A percentile compares a stretch with the other conserved stretches of the same genome.
phyloP scores from a whole-genome alignment of 37 sponge, comb jelly and placozoan species.

The Crambe crambe region DNA sequence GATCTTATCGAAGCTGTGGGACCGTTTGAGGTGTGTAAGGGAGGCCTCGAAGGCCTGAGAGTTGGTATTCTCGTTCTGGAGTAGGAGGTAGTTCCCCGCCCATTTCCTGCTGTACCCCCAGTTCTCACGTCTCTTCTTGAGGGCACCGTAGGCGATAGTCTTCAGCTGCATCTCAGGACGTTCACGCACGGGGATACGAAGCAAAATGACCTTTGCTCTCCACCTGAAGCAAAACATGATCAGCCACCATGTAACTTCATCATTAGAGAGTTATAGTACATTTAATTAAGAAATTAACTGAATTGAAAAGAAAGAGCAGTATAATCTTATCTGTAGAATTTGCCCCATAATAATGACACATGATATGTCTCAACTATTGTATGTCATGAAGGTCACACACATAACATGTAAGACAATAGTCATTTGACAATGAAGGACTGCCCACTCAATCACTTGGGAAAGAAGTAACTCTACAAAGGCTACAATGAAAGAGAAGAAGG shows the following conservation, averaged over 20 bases:
- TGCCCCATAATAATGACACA: too few species aligned
- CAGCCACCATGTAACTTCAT: too few species aligned
- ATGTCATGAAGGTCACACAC: too few species aligned
- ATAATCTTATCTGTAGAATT: neutral
- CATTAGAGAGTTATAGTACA: too few species aligned
- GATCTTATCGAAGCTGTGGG: conserved; percentile 56
- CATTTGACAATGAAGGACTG: too few species aligned
- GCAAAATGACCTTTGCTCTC: conserved; percentile 52
- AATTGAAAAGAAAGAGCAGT: neutral
- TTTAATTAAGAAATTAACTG: neutral
- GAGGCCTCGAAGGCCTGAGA: conserved; percentile 37
- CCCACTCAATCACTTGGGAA: too few species aligned
- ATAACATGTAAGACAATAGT: too few species aligned
- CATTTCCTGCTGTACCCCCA: conserved; percentile 60
- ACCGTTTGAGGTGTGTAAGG: conserved; percentile 31
- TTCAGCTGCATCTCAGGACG: conserved; percentile 66
- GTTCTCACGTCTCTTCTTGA: conserved; percentile 26
- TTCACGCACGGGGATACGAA: conserved; percentile 46
- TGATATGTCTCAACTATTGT: too few species aligned
- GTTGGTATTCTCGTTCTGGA: conserved; percentile 44
- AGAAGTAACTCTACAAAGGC: too few species aligned
- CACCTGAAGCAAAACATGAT: too few species aligned
- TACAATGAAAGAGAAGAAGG: too few species aligned
- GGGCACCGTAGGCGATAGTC: conserved; percentile 49
- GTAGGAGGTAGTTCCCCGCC: conserved; percentile 51